Evolutionary conservation across 30 jellyfish, hydroid and myxozoan genomes (phyloP), one percentile per base, ranked within the genome.

Genomic region (Hydra vulgaris): DNA sequence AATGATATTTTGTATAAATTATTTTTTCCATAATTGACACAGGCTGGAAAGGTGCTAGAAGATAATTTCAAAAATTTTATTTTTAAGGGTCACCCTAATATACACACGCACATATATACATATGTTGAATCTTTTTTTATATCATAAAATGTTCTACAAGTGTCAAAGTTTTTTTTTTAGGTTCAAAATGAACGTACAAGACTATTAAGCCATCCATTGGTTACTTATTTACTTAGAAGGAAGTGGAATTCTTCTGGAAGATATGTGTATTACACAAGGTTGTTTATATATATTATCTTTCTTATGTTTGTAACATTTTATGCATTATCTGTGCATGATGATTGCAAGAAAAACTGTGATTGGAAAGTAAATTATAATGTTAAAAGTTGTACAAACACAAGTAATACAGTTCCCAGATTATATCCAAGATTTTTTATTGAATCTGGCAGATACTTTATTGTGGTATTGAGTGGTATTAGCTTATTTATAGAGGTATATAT

Each of bases 211-310:
- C 99, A 95, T 73, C 99, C 99, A 8, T 78, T 95, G 86, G 96
- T 95, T 19, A 82, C 97, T 23, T 89, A 95, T 74, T 82, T 95
- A 25, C 84, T 95, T 18, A 95, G 98, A 25, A 87, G 90, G 88
- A 95, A 95, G 81, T 95, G 99, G 99, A 77, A 89, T 18, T 78
- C 95, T 3, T 95, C 74, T 56, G 97, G 97, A 7, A 89, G 97
- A 26, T 89, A 95, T 74, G 96, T 95, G 23, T 95, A 95, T 87
- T 95, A 95, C 66, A 69, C 97, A 18, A 95, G 87, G 72, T 77
- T 95, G 53, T 56, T 90, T 66, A 55, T 95, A 80, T 95, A 82
- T 73, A 83, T 80, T 7, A 83, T 95, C 77, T 89, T 76, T 81
- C 66, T 95, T 72, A 72, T 95, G 40, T 95, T 89, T 83, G 85